Evolutionary conservation across 2,888 invertebrate species (phyloP), one percentile per base, ranked within the genome.

Genomic region (Ophraella communa): DNA sequence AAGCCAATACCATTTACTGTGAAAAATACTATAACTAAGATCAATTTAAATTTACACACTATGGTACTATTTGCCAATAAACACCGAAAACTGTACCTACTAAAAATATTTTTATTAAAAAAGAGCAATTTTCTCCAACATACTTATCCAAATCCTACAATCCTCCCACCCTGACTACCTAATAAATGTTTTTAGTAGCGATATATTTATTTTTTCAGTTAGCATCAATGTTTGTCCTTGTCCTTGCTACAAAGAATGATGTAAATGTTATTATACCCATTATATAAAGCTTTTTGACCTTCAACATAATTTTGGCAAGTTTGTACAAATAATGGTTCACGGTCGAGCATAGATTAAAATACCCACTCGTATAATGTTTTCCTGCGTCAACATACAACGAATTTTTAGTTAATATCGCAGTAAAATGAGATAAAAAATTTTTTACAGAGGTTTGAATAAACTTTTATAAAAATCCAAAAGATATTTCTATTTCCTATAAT

Each of bases 271-370:
- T 24, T 24, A 51, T 27, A 51, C 49, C 27, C 27, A 51, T 51
- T 51, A 51, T 30, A 51, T 51, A 51, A 51, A 51, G 24, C 24
- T 51, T 51, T 51, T 51, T 24, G 27, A 27, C 49, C 49, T 51
- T 51, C 23, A 23, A 47, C 7, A 23, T 23, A 51, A 27, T 51
- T 51, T 27, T 51, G 49, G 49, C 49, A 51, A 51, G 8, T 14
- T 51, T 17, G 49, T 27, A 10, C 49, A 27, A 51, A 51, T 27
- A 17, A 27, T 17, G 49, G 49, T 51, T 51, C 49, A 51, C 49
- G 49, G 49, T 27, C 49, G 27, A 24, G 14, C 24, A 14, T 49
- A 24, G 17, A 14, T 27, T 27, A 20, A 24, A 27, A 17, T 39
- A 39, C 4, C 39, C 2, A 39, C 17, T 17, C 4, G 7, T 35